Evolutionary conservation across 2,113 vertebrate species (phyloP), one percentile per base, ranked within the genome.

Genomic region (Chroicocephalus ridibundus): DNA sequence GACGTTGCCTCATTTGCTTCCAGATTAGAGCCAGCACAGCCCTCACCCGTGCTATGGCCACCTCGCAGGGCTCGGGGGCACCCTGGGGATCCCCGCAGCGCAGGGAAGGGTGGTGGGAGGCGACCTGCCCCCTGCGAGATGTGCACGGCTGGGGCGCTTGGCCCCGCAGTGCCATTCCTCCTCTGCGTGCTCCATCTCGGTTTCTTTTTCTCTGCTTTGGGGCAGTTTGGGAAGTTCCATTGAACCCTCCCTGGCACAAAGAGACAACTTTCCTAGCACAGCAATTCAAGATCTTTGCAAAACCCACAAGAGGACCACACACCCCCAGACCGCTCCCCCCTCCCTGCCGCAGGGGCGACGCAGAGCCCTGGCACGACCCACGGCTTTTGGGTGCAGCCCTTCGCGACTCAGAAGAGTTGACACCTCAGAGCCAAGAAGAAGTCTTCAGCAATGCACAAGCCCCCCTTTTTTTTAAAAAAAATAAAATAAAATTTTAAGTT

Each of bases 111-210:
- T 9, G 11, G 0, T 42, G 32, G 57, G 11, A 9, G 1, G 1
- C 0, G 44, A 31, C 10, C 0, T 19, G 16, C 2, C 12, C 24
- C 57, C 2, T 0, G 27, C n/a, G 2, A 62, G 18, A 36, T 0
- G 2, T 1, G 7, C 24, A 2, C 1, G 2, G 38, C 2, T 44
- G 22, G 26, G 27, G 13, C 40, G 11, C 46, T 29, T 24, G 10
- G 51, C 42, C 14, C 10, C 2, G 0, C 51, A 13, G 17, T 1
- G 7, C 29, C 54, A 9, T 15, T 82, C 19, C 19, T 74, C 31
- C 16, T 58, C 46, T 11, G 2, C 6, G 22, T 5, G 7, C 22
- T n/a, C 44, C 22, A 3, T 13, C 4, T 38, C n/a, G 5, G n/a
- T 70, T 58, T 12, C n/a, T 25, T 18, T 85, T 32, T 3, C 6